Evolutionary conservation across 1,140 invertebrate genomes (phyloP).

Genomic region (Neotoxoptera formosana): DNA sequence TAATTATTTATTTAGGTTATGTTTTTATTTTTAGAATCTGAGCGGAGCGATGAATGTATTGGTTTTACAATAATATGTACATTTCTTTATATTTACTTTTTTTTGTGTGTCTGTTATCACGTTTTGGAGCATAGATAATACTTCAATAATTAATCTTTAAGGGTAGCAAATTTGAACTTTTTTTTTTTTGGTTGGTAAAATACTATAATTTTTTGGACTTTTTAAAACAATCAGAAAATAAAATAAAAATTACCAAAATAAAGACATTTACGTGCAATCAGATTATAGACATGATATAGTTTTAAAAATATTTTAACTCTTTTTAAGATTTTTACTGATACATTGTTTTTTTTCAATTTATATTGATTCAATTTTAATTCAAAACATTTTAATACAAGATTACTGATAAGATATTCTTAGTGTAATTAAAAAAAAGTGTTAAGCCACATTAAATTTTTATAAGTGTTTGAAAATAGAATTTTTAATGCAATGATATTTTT

Average conservation of each 20-base stretch:
- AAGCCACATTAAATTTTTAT: background rate
- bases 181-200: background rate
- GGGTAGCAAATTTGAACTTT: too few relatives aligned
- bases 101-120: background rate
- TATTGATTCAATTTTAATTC: too few relatives aligned
- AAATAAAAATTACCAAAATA: background rate
- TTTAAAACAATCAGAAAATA: too few relatives aligned
- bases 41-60: background rate
- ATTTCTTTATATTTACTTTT: background rate
- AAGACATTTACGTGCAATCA: background rate
- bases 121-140: background rate
- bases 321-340: background rate
- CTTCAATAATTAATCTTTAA: background rate
- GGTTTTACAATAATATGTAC: background rate
- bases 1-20: slow-evolving; percentile 5
- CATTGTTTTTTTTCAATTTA: too few relatives aligned
- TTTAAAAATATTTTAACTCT: background rate
- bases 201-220: background rate
- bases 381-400: background rate
- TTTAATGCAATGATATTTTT: background rate
- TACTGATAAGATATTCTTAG: background rate
- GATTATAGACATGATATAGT: too few relatives aligned
- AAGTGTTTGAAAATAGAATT: background rate
- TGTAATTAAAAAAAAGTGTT: background rate
- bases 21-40: background rate